These are phyloP conservation scores for Rhagium mordax DNA, from an alignment of 2,888 invertebrate genomes.

Conservation along the genomic window DNA sequence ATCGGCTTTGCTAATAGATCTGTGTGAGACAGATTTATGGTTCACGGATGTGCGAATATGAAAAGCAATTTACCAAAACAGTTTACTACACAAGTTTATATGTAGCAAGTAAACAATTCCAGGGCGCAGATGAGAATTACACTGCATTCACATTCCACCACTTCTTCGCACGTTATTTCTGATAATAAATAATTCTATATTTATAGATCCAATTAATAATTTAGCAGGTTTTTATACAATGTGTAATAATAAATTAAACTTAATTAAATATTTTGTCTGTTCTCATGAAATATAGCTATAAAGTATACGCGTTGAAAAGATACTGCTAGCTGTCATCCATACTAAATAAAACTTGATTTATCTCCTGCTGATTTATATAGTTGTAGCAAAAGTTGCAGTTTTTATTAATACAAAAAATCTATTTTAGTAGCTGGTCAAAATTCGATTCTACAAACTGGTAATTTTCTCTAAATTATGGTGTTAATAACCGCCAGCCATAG, in stretches of 20 bases:
- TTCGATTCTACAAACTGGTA: conserved; percentile 38
- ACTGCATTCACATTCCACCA: too few species aligned
- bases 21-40: too few species aligned
- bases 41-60: too few species aligned
- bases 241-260: conserved; percentile 19
- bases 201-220: conserved; percentile 1
- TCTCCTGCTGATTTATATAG: conserved; percentile 11
- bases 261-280: conserved; percentile 28
- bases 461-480: conserved; percentile 34
- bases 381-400: conserved; percentile 29
- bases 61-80: too few species aligned
- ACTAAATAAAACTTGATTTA: conserved; percentile 22
- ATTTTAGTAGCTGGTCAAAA: conserved; percentile 24
- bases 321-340: background rate
- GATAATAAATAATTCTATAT: background rate
- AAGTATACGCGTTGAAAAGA: background rate
- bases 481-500: conserved; percentile 31
- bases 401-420: conserved; percentile 34
- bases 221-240: background rate
- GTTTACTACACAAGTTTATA: too few species aligned
- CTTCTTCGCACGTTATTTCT: too few species aligned
- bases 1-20: too few species aligned
- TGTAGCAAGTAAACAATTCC: too few species aligned
- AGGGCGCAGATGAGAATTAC: too few species aligned
- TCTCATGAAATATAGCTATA: conserved; percentile 6